Evolutionary conservation across 1,140 invertebrate genomes (phyloP), one percentile per base, ranked within the genome.

Genomic region (Megalopta genalis): DNA sequence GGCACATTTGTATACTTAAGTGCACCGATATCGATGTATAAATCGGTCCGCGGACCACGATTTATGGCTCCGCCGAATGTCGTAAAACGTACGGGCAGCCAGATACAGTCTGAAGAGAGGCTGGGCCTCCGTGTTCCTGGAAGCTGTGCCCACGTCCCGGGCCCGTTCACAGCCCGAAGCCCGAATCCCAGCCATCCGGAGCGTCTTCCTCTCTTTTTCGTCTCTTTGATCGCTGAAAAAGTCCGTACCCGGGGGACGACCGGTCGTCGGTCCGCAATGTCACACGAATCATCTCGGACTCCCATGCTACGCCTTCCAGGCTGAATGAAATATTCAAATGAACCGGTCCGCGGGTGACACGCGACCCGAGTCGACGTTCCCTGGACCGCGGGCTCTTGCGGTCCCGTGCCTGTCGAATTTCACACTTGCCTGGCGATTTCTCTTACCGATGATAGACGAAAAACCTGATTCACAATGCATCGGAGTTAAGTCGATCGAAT

Each of bases 1-100:
- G 86, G 82, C 86, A 84, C 88, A 90, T 90, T 90, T 90, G 89
- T 90, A 87, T 83, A 86, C 70, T 90, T 88, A 89, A 88, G 88
- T 88, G 85, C 86, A 82, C 75, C 83, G 86, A 90, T 90, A 91
- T 91, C 86, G 87, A 82, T 86, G 79, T 83, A 87, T 90, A 90
- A 89, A 90, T 90, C 89, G 87, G 84, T 82, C 73, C 67, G 66
- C 60, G 74, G 73, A 60, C 75, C 82, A 87, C 82, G 87, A 91
- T 91, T 91, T 91, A 91, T 88, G 85, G 79, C 85, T 75, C 75
- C 85, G 86, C 86, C 84, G 86, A 89, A 88, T 89, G 82, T 88
- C 90, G 89, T 90, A 91, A 91, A 92, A 90, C 81, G 62, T 82
- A 63, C 69, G 75, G n/a, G 72, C 72, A 78, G 81, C 77, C 84